Percentiles rank a stretch among this genome's conserved stretches.
These are phyloP conservation scores for Pheosia tremula DNA, from an alignment of 2,888 invertebrate species.

Conservation along the genomic window DNA sequence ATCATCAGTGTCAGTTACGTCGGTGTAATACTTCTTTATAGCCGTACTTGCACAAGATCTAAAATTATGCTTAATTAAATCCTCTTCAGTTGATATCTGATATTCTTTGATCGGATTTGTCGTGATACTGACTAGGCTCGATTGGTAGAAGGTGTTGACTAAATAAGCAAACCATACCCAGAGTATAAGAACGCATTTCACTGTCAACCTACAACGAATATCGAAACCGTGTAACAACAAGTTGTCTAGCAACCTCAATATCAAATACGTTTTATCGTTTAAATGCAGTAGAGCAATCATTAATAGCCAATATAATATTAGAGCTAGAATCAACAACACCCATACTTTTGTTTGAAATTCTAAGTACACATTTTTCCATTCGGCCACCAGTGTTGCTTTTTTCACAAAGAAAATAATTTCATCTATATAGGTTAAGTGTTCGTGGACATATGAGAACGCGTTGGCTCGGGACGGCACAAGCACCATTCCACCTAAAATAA, in stretches of 20 bases:
- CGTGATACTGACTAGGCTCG: slow-evolving; percentile 45
- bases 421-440: slow-evolving; percentile 50
- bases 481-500: slow-evolving; percentile 43
- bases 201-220: slow-evolving; percentile 29
- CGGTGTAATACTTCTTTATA: slow-evolving; percentile 14
- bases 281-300: slow-evolving; percentile 31
- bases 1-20: not conserved
- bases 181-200: slow-evolving; percentile 35
- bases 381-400: slow-evolving; percentile 36
- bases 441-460: slow-evolving; percentile 46
- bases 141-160: slow-evolving; percentile 46
- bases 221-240: slow-evolving; percentile 45
- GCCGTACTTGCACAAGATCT: slow-evolving; percentile 43
- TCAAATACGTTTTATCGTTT: slow-evolving; percentile 39
- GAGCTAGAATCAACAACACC: slow-evolving; percentile 40
- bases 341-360: slow-evolving; percentile 54
- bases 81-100: slow-evolving; percentile 47
- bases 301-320: slow-evolving; percentile 38
- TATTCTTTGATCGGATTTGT: slow-evolving; percentile 41
- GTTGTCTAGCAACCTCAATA: slow-evolving; percentile 46
- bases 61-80: slow-evolving; percentile 36
- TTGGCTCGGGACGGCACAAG: slow-evolving; percentile 36
- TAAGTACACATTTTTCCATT: slow-evolving; percentile 50
- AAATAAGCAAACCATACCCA: slow-evolving; percentile 51
- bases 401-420: slow-evolving; percentile 52